Conservation (phyloP, 2,797 vertebrate genomes). For the Pipistrellus pygmaeus region DNA sequence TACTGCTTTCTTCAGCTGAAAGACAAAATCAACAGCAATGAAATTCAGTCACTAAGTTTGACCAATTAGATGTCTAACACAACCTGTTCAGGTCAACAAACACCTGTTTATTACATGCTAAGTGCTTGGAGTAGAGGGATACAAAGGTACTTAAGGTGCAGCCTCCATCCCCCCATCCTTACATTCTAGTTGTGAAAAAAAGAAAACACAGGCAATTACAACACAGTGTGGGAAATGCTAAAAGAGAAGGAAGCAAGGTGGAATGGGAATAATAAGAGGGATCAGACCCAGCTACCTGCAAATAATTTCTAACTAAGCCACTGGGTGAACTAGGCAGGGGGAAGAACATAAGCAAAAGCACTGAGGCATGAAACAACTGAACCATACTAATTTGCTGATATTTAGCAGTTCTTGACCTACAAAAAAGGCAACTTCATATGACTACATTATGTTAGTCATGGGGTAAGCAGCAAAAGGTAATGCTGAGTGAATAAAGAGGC, state of each 20-base stretch:
- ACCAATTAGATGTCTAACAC: not conserved
- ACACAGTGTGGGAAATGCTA: not conserved
- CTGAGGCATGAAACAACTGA: not conserved
- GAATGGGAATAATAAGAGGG: not conserved
- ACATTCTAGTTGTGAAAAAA: not conserved
- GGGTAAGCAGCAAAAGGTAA: slow-evolving; percentile 1
- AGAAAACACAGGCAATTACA: slow-evolving; percentile 16
- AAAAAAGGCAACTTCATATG: slow-evolving; percentile 21
- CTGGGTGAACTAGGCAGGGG: not conserved
- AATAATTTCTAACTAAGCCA: slow-evolving; percentile 6
- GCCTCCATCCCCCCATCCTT: not conserved
- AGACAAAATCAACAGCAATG: slow-evolving; percentile 46
- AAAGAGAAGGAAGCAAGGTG: not conserved
- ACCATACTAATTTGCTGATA: slow-evolving; percentile 23
- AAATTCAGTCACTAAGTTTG: slow-evolving; percentile 53
- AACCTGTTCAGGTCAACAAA: slow-evolving; percentile 47
- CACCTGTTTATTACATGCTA: not conserved
- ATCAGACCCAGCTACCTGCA: not conserved
- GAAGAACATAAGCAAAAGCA: slow-evolving; percentile 9
- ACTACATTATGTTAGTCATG: not conserved
- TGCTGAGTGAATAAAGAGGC: slow-evolving; percentile 42
- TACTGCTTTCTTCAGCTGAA: slow-evolving; percentile 95
- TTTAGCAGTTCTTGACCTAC: not conserved
- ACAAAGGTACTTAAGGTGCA: not conserved
- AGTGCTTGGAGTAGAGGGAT: not conserved